phyloP scores from a whole-genome alignment of 2,797 vertebrate genomes.

The Eutrigla gurnardus region DNA sequence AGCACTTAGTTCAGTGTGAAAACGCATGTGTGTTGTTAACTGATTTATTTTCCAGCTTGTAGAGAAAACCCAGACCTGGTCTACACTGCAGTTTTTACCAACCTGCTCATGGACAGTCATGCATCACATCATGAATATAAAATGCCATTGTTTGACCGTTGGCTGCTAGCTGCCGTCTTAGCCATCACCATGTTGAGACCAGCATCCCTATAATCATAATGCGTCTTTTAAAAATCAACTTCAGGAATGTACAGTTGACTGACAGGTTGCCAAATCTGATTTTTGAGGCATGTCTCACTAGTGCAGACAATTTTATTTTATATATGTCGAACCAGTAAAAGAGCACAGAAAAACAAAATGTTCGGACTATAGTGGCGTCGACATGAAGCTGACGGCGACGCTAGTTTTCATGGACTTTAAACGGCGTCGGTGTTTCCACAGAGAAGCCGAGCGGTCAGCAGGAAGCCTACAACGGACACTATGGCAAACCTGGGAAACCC shows the following conservation, averaged over 20 bases:
- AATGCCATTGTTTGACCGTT: too few relatives aligned
- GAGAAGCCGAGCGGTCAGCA: conserved; percentile 30
- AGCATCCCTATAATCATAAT: too few relatives aligned
- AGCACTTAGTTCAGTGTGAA: too few relatives aligned
- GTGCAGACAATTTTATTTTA: not conserved
- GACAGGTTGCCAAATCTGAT: not conserved
- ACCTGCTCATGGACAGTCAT: too few relatives aligned
- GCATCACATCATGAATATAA: not conserved
- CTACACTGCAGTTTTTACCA: not conserved
- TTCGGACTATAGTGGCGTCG: not conserved
- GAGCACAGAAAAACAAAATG: not conserved
- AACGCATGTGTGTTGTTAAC: too few relatives aligned
- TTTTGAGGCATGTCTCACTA: not conserved
- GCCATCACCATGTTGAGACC: too few relatives aligned
- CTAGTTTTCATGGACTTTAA: not conserved
- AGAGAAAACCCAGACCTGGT: not conserved
- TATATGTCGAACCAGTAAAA: not conserved
- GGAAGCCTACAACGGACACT: conserved; percentile 4
- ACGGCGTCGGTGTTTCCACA: not conserved
- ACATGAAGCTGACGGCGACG: not conserved
- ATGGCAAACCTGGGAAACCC: conserved; percentile 38
- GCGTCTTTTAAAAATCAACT: not conserved
- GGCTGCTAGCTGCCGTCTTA: too few relatives aligned
- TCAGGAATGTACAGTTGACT: not conserved
- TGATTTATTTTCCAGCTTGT: not conserved